Evolutionary conservation across 1,140 invertebrate genomes (phyloP), one percentile per base, ranked within the genome.

Genomic region (Drosophila burlai): DNA sequence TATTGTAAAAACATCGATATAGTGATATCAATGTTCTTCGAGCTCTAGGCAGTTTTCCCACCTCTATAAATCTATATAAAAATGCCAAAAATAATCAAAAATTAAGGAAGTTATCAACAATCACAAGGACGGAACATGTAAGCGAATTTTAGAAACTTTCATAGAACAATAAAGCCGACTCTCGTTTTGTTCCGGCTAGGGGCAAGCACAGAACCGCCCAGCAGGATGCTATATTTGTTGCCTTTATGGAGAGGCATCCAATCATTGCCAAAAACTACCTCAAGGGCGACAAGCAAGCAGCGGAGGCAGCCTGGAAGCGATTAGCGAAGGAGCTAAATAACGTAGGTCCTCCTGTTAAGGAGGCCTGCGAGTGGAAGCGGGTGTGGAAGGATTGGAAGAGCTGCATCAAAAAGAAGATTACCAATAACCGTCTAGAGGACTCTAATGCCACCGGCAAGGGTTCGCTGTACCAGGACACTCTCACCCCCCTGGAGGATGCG

Each of bases 321-420:
- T 45, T 87, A 9, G 68, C 84, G 34, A 87, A 89, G 34, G 83
- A 87, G 26, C 40, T 87, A 0, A 87, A 87, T 47, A 87, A 76
- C 15, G 83, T 87, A 0, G 83, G 83, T 5, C 83, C 83, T 1
- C 83, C 83, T 9, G 64, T 83, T 0, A 87, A 87, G 31, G 83
- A 87, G 46, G 67, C 76, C 15, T 42, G 52, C 8, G 84, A 87
- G 50, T 87, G 84, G 83, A 87, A 89, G 9, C 60, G 83, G 16
- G 83, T 87, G n/a, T 87, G 83, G 83, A 87, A 87, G 59, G 83
- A 87, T 45, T 87, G 83, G 83, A 87, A 89, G 43, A 89, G 71
- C 31, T 89, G 84, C 64, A 87, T 87, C 13, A 67, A 77, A 21
- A 87, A 89, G 46, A 87, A 87, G 45, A 87, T 87, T 21, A 75